Conservation (phyloP, 1,140 invertebrate genomes). For the Goniozus legneri region DNA sequence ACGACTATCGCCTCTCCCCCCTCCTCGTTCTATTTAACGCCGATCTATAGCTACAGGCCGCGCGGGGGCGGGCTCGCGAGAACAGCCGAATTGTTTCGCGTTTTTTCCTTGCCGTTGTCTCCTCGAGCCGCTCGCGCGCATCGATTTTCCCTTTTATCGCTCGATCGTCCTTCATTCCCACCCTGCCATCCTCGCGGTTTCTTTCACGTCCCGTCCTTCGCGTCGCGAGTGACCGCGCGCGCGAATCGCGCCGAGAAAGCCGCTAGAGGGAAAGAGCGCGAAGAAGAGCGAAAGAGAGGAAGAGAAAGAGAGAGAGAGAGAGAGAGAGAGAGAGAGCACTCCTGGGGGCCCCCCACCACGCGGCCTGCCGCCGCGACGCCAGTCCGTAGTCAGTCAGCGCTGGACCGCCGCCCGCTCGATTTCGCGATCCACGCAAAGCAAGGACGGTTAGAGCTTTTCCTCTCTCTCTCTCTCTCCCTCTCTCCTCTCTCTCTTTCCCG, state of each 20-base stretch:
- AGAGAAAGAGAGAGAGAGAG: conserved; percentile 28
- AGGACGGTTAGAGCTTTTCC: background rate
- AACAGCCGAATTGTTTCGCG: too few species aligned
- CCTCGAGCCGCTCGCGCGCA: too few species aligned
- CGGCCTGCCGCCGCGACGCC: conserved; percentile 47
- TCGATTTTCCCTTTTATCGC: too few species aligned
- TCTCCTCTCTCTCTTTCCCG: conserved; percentile 2
- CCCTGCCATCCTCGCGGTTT: conserved; percentile 9
- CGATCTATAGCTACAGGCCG: too few species aligned
- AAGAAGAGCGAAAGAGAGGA: conserved; percentile 12
- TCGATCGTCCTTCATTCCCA: too few species aligned
- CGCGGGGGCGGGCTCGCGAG: too few species aligned
- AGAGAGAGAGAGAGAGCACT: conserved; percentile 28
- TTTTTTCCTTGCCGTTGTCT: too few species aligned
- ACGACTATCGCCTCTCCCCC: too few species aligned
- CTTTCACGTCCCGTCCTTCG: conserved; percentile 1
- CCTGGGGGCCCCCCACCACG: conserved; percentile 43
- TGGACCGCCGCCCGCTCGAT: conserved; percentile 54
- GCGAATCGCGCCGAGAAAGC: conserved; percentile 10
- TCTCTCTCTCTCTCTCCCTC: background rate
- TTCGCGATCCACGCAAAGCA: conserved; percentile 37
- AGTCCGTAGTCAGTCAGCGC: conserved; percentile 54
- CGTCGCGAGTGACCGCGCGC: conserved; percentile 2
- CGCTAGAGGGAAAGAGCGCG: conserved; percentile 4
- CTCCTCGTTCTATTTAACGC: too few species aligned